Conservation (phyloP, 1,140 invertebrate species). For the Macrobrachium nipponense region DNA sequence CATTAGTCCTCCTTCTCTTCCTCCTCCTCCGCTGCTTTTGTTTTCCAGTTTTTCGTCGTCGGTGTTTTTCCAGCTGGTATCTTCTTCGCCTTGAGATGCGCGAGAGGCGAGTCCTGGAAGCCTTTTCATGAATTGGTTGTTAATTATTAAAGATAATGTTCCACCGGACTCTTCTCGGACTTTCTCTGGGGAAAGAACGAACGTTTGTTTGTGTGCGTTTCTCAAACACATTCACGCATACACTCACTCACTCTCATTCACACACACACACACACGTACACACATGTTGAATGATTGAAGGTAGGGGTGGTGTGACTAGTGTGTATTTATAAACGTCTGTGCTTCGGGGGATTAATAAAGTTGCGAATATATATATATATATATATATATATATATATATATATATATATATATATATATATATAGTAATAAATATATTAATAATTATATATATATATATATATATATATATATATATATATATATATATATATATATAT, state of each 20-base stretch:
- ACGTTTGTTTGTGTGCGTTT: too few species aligned
- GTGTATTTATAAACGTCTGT: neutral
- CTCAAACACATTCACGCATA: too few species aligned
- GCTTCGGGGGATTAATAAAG: too few species aligned
- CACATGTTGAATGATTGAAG: too few species aligned
- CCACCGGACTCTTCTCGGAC: neutral
- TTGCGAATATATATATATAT: too few species aligned
- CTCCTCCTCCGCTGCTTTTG: too few species aligned
- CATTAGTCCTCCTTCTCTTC: too few species aligned
- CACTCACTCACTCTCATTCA: too few species aligned
- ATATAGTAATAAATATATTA: slow-evolving; percentile 30
- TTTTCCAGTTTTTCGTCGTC: too few species aligned
- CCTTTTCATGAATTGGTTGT: neutral
- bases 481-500: neutral
- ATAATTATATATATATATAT: slow-evolving; percentile 17
- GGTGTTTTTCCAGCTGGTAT: too few species aligned
- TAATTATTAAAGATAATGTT: neutral
- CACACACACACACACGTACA: too few species aligned
- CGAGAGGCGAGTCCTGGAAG: neutral
- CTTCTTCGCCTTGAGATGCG: neutral
- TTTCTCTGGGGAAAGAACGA: neutral
- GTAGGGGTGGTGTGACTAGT: neutral
- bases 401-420: slow-evolving; percentile 28
- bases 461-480: neutral
- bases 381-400: slow-evolving; percentile 33